Percentiles rank a stretch among this genome's conserved stretches.
Evolutionary conservation across 1,140 invertebrate genomes (phyloP).

Genomic region (Formica selysi): DNA sequence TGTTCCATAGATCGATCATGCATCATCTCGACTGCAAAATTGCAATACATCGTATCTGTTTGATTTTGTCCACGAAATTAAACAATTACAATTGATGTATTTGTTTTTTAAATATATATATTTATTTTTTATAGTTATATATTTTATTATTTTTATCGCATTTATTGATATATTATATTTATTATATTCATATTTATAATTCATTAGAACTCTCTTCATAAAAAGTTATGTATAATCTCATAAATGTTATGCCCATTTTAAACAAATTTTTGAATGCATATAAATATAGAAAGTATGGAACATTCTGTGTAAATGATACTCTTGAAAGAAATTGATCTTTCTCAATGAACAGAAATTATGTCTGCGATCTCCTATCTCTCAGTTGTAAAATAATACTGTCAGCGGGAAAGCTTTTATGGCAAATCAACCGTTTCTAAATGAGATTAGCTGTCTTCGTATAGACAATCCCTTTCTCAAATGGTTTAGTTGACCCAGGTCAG

Average conservation of each 20-base stretch:
- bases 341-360: background rate
- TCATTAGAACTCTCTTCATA: background rate
- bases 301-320: background rate
- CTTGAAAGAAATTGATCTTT: background rate
- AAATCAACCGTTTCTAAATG: background rate
- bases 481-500: conserved; percentile 63
- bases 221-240: background rate
- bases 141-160: conserved; percentile 17
- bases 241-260: background rate
- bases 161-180: background rate
- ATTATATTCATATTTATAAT: background rate
- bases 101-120: background rate
- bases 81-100: background rate
- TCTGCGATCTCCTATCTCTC: background rate
- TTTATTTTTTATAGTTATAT: background rate
- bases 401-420: too few relatives aligned
- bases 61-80: background rate
- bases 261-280: background rate
- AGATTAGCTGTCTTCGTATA: conserved; percentile 8
- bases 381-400: conserved; percentile 1
- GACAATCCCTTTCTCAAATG: background rate
- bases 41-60: background rate
- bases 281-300: background rate
- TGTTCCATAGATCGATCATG: background rate
- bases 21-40: background rate